A percentile compares a stretch with the other conserved stretches of the same genome.
Conservation (phyloP, 2,797 vertebrate species). For the Acipenser oxyrinchus region DNA sequence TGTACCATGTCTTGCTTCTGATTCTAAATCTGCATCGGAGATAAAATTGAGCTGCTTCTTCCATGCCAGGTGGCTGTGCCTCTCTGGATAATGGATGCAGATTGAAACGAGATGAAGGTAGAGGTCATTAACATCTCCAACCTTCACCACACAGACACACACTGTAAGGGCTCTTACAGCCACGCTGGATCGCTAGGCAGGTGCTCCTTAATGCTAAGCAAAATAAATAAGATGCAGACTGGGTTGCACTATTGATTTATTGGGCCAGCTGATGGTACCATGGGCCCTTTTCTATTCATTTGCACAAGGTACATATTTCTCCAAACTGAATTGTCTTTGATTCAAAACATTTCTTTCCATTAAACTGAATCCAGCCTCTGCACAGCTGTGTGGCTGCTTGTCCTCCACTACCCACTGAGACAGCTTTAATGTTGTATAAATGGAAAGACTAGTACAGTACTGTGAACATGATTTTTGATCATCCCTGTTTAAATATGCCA, state of each 20-base stretch:
- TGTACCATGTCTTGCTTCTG: neutral
- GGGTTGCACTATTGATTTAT: conserved; percentile 42
- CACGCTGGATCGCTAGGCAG: conserved; percentile 29
- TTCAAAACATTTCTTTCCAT: conserved; percentile 43
- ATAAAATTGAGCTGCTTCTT: neutral
- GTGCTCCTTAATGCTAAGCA: conserved; percentile 30
- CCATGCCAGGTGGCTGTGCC: conserved; percentile 45
- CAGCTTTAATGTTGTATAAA: conserved; percentile 33
- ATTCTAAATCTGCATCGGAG: neutral
- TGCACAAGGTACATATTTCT: conserved; percentile 47
- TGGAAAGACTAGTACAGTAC: conserved; percentile 27
- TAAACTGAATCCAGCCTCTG: conserved; percentile 33
- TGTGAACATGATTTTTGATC: conserved; percentile 33
- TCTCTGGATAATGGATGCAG: conserved; percentile 44
- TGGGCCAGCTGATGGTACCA: conserved; percentile 35
- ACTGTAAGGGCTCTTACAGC: conserved; percentile 31
- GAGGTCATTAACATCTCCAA: conserved; percentile 35
- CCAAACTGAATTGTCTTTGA: conserved; percentile 51
- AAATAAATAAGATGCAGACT: conserved; percentile 34
- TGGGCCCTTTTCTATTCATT: conserved; percentile 41
- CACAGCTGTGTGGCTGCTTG: conserved; percentile 37
- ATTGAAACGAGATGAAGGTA: conserved; percentile 39
- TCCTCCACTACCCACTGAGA: conserved; percentile 32
- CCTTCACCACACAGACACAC: conserved; percentile 28
- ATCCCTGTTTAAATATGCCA: conserved; percentile 37